Base-by-base conservation (phyloP, 2,888 invertebrate genomes). In the Bugulina stolonifera region DNA sequence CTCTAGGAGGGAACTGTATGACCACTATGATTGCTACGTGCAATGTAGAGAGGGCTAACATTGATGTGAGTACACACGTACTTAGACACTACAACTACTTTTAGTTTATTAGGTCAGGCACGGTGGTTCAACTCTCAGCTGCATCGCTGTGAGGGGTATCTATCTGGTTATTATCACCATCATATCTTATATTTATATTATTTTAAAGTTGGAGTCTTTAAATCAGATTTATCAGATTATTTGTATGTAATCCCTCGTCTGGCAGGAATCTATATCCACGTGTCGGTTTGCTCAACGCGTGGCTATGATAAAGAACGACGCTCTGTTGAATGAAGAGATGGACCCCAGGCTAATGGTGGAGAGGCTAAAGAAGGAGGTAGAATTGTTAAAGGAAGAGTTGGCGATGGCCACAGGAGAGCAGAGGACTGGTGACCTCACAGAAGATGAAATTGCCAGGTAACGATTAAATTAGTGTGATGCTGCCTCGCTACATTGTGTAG, bases 11-110 rank as follows among this genome's bases (percentile, higher is more conserved):
- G 1, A 85, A 85, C 78, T 85, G 84, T 75, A 83, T 85, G 84
- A 85, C 85, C 1, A 82, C 83, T 23, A 85, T 85, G 85, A 84
- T 85, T 57, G 85, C 84, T 43, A 85, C 83, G 10, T 81, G 82
- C 74, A 82, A 84, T n/a, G 76, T 81, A 54, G 84, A 85, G 57
- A 80, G 78, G 74, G 78, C 76, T 72, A 84, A 84, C 76, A 73
- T 84, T 58, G 83, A 83, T 76, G 83, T 84, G 75, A 77, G 80
- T n/a, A n/a, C n/a, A n/a, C n/a, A n/a, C n/a, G n/a, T n/a, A n/a
- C n/a, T n/a, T n/a, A n/a, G n/a, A n/a, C n/a, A n/a, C n/a, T n/a
- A n/a, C n/a, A n/a, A n/a, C n/a, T n/a, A n/a, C n/a, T n/a, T n/a
- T n/a, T n/a, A n/a, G n/a, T n/a, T n/a, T n/a, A n/a, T n/a, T n/a